A percentile compares a stretch with the other conserved stretches of the same genome.
Conservation (phyloP, 1,140 invertebrate genomes). For the Gryllus bimaculatus region DNA sequence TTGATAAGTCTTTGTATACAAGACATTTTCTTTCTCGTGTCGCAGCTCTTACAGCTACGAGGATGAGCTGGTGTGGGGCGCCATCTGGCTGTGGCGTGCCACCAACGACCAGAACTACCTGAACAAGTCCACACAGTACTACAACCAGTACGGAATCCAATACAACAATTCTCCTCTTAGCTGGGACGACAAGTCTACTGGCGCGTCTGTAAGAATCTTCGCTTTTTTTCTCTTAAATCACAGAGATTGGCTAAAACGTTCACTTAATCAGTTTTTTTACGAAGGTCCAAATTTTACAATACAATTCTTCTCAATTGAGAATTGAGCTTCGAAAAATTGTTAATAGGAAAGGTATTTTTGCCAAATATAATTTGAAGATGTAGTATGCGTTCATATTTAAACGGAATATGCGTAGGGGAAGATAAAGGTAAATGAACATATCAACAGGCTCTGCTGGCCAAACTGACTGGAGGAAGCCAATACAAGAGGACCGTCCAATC, state of each 20-base stretch:
- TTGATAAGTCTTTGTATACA: no score
- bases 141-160: constrained; percentile 23
- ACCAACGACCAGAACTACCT: constrained; percentile 34
- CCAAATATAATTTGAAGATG: not conserved
- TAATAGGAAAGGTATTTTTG: not conserved
- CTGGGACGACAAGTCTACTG: constrained; percentile 38
- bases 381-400: no score
- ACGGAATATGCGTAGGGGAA: not conserved
- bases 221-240: not conserved
- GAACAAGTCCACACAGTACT: constrained; percentile 28
- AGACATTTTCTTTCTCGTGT: not conserved
- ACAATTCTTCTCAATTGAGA: not conserved
- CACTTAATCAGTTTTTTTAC: not conserved
- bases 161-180: constrained; percentile 24
- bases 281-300: not conserved
- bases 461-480: not conserved
- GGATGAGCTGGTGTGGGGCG: constrained; percentile 37
- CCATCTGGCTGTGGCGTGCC: constrained; percentile 35
- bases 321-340: not conserved
- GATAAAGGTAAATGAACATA: not conserved
- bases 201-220: constrained; percentile 28
- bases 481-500: constrained; percentile 27
- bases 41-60: constrained; percentile 31
- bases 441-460: constrained; percentile 10
- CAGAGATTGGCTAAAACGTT: not conserved